Evolutionary conservation across 2,113 vertebrate genomes (phyloP), one percentile per base, ranked within the genome.

Genomic region (Hylia prasina): DNA sequence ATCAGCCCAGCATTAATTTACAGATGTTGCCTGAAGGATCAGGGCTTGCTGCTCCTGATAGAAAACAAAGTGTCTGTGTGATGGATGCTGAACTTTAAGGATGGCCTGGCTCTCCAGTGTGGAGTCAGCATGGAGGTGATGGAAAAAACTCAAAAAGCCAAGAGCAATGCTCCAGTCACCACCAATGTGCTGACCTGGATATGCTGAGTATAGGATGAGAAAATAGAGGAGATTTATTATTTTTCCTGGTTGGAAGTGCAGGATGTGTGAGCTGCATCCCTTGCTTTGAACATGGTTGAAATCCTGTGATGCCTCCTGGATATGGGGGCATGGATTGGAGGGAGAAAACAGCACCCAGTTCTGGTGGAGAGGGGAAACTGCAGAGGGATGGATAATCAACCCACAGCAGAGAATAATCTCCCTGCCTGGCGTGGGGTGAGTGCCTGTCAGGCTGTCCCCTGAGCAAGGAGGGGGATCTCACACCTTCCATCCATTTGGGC

Each of bases 271-370:
- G 65, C 33, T 70, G 22, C 40, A 39, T 51, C 51, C 51, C 42
- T 50, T 31, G 7, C 22, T 90, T 47, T 77, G 64, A 64, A 15
- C 1, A 0, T 5, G 42, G 21, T 0, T 37, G 21, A 23, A 27
- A 35, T 48, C 11, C 63, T 30, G 1, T 0, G 1, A 1, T 50
- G 8, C 39, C 30, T 64, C 33, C 54, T 4, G 2, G 35, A 8
- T 15, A 1, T 0, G 3, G 30, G 0, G 3, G 10, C 0, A 0
- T 42, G 57, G 35, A 10, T 15, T 5, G 4, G 68, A 64, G 48
- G 42, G 72, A n/a, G 64, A 24, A 54, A 77, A 8, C 25, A 21
- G 1, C n/a, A 6, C 18, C 50, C 15, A n/a, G 35, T 30, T 11
- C 0, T 4, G 35, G 20, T 35, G 65, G 56, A 48, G 31, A 33